Conservation (phyloP, 2,888 invertebrate genomes). For the Hedychridium roseum region DNA sequence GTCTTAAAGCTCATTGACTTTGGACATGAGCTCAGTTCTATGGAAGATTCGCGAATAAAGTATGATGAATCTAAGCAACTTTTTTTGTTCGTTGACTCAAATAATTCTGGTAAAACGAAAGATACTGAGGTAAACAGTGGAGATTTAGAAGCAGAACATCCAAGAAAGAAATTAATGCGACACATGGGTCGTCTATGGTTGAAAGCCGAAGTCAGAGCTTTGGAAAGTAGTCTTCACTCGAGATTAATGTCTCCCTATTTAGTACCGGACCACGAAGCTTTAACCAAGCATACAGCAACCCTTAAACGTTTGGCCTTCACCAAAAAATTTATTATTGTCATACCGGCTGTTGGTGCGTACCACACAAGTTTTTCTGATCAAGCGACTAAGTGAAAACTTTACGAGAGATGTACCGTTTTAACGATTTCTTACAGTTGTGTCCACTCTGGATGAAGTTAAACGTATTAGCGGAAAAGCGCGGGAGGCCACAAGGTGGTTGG, state of each 20-base stretch:
- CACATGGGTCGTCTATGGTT: conserved; percentile 92
- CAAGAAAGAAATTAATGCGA: conserved; percentile 73
- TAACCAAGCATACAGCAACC: conserved; percentile 78
- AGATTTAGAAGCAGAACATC: conserved; percentile 46
- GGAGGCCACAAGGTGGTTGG: conserved; percentile 93
- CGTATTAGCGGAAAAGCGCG: conserved; percentile 84
- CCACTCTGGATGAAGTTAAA: conserved; percentile 88
- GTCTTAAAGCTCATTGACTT: conserved; percentile 82
- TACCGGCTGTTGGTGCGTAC: conserved; percentile 84
- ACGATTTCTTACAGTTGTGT: conserved; percentile 73
- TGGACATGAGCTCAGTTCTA: conserved; percentile 73
- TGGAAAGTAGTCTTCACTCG: conserved; percentile 77
- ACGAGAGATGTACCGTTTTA: not conserved
- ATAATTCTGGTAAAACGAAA: conserved; percentile 13
- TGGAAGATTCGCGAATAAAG: conserved; percentile 73
- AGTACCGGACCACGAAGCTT: conserved; percentile 84
- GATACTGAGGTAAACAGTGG: conserved; percentile 22
- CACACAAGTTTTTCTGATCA: not conserved
- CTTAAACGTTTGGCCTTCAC: conserved; percentile 85
- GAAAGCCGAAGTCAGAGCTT: conserved; percentile 84
- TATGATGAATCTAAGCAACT: conserved; percentile 67
- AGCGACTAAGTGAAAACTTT: not conserved
- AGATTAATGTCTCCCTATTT: conserved; percentile 81
- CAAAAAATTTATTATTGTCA: conserved; percentile 85
- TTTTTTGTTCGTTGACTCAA: conserved; percentile 42